Base-by-base conservation (phyloP, 2,113 vertebrate species). In the Tachuris rubrigastra region DNA sequence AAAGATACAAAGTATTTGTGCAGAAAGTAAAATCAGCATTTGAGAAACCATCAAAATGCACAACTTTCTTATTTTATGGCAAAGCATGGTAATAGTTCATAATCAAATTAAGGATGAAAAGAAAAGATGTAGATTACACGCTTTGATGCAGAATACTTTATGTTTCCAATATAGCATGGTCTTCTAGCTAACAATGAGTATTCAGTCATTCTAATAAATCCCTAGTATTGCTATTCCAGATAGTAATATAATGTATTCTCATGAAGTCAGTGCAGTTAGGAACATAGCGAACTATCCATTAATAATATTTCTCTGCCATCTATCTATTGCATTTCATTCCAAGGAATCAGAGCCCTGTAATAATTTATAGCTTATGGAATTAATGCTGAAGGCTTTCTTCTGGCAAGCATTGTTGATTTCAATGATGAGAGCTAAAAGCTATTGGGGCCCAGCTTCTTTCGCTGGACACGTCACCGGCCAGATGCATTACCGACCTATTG, bases 41-140 rank as follows among this genome's bases (percentile, higher is more conserved):
- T 98, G 98, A 98, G 98, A 98, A 98, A 98, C 97, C 97, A 98
- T 97, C 97, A 98, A 97, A 98, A 97, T 22, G 79, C 91, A 96
- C 89, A 97, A 98, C 95, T 98, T 98, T 89, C 88, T 94, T 98
- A 94, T 98, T 98, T 98, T 98, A 98, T 97, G 93, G 96, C 87
- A 96, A 97, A 98, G 96, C 96, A 96, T 3, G 66, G 98, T 96
- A 97, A 98, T 98, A 98, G 97, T 94, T 98, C 97, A 98, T 98
- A 98, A 98, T 98, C 98, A 98, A 98, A 98, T 98, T 98, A 98
- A 97, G 97, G 96, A 96, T 95, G 96, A 96, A 98, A 97, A 97
- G 96, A 72, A 91, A 95, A 97, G 97, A 97, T 89, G 96, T 93
- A 97, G 97, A 98, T 98, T 96, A 95, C 96, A 87, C 71, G 94